Percentiles rank a stretch among this genome's conserved stretches.
Conservation (phyloP, 2,888 invertebrate genomes). For the Limnephilus rhombicus region DNA sequence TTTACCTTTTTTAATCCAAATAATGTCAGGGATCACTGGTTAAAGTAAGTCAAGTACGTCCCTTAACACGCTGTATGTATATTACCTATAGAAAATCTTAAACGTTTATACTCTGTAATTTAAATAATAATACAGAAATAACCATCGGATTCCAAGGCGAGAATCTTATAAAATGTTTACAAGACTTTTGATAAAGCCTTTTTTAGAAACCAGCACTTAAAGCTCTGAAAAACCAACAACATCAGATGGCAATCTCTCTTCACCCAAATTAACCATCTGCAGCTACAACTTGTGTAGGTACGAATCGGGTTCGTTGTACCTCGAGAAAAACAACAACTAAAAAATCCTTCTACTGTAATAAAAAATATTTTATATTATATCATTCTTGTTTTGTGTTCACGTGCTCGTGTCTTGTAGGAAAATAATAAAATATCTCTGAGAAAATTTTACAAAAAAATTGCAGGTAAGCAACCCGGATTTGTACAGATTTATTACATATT, state of each 20-base stretch:
- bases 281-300: neutral
- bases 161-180: neutral
- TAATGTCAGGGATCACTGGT: too few species aligned
- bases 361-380: neutral
- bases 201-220: neutral
- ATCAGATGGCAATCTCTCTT: neutral
- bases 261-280: neutral
- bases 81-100: too few species aligned
- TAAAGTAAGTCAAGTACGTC: too few species aligned
- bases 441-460: too few species aligned
- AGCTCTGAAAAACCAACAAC: neutral
- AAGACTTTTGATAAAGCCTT: neutral
- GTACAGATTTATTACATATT: too few species aligned
- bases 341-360: neutral
- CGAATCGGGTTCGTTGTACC: neutral
- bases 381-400: neutral
- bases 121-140: too few species aligned
- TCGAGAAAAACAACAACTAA: conserved; percentile 17
- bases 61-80: too few species aligned
- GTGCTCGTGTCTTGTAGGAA: neutral
- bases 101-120: too few species aligned
- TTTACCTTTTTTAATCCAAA: too few species aligned
- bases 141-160: neutral
- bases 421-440: too few species aligned
- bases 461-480: too few species aligned